These are phyloP conservation scores for Ophonus ardosiacus DNA, from an alignment of 2,888 invertebrate species.

Conservation along the genomic window DNA sequence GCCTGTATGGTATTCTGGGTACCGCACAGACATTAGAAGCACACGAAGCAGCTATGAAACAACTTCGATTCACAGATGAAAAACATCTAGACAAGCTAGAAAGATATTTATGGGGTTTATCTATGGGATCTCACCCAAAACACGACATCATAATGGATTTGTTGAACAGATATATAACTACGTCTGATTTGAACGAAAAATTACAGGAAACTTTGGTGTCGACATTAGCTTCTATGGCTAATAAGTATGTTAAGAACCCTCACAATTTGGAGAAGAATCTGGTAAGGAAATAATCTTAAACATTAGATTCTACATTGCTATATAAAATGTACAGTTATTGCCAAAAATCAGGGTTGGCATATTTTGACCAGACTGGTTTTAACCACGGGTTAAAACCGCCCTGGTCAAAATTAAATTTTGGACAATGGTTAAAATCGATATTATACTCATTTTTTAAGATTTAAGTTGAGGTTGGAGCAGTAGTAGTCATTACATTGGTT, in stretches of 20 bases:
- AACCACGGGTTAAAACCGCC: no score
- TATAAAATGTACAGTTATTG: no score
- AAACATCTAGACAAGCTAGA: constrained; percentile 78
- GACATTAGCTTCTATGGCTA: constrained; percentile 81
- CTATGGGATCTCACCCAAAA: constrained; percentile 83
- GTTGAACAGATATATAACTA: constrained; percentile 75
- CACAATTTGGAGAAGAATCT: constrained; percentile 68
- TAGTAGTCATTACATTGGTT: no score
- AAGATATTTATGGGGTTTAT: constrained; percentile 85
- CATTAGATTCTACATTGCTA: no score
- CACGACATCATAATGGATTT: constrained; percentile 78
- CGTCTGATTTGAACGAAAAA: constrained; percentile 77
- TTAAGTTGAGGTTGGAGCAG: no score
- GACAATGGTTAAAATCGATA: no score
- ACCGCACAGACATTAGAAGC: constrained; percentile 83
- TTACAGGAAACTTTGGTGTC: constrained; percentile 83
- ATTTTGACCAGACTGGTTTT: no score
- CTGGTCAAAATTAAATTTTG: no score
- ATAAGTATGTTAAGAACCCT: constrained; percentile 73
- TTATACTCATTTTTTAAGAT: no score
- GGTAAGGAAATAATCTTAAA: constrained; percentile 65
- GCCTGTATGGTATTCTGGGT: constrained; percentile 84
- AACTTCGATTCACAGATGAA: constrained; percentile 79
- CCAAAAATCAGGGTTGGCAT: no score
- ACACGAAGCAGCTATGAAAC: constrained; percentile 83